Percentiles rank a stretch among this genome's conserved stretches.
These are phyloP conservation scores for Toxotes chatareus DNA, from an alignment of 2,113 vertebrate species.

Conservation along the genomic window DNA sequence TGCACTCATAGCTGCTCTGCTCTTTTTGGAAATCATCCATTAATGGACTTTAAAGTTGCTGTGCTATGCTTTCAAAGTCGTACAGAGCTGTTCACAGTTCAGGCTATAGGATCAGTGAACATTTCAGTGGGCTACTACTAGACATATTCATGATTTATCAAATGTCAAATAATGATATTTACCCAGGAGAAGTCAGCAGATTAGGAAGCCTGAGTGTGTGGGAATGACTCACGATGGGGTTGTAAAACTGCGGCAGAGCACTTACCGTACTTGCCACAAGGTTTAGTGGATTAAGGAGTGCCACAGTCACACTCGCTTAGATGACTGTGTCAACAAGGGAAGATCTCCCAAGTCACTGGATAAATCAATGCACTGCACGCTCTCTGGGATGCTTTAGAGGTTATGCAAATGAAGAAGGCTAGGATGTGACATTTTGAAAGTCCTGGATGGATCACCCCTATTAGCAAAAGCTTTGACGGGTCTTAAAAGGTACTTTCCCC, in stretches of 20 bases:
- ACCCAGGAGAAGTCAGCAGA: constrained; percentile 62
- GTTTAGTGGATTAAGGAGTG: constrained; percentile 84
- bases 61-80: constrained; percentile 11
- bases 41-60: constrained; percentile 51
- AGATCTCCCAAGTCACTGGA: constrained; percentile 74
- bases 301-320: constrained; percentile 77
- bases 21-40: constrained; percentile 47
- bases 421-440: constrained; percentile 88
- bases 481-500: constrained; percentile 85
- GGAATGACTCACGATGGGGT: constrained; percentile 57
- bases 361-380: constrained; percentile 82
- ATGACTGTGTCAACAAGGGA: constrained; percentile 82
- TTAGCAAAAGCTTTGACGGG: constrained; percentile 84
- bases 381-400: constrained; percentile 79
- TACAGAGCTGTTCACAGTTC: constrained; percentile 9
- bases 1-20: constrained; percentile 1
- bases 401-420: constrained; percentile 85
- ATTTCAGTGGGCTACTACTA: constrained; percentile 29
- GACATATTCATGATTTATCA: constrained; percentile 61
- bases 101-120: constrained; percentile 11
- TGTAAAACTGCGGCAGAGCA: constrained; percentile 73
- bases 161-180: constrained; percentile 74
- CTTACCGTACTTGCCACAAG: constrained; percentile 66
- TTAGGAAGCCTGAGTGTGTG: constrained; percentile 50
- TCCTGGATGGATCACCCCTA: constrained; percentile 85